Evolutionary conservation across 2,797 vertebrate genomes (phyloP).

Genomic region (Poeciliopsis infans): DNA sequence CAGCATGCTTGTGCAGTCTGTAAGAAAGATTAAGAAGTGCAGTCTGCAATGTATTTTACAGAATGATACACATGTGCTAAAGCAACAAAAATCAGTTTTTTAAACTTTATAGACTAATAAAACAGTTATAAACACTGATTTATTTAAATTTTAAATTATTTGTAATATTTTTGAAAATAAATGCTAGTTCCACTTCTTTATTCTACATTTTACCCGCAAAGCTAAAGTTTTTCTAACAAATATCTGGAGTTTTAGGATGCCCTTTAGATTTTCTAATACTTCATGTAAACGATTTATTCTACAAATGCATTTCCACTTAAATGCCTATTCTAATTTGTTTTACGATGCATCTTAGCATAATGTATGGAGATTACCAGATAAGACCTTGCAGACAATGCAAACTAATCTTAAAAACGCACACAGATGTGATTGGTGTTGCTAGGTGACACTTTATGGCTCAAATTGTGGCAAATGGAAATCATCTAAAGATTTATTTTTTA

Average conservation of each 20-base stretch:
- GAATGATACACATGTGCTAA: background rate
- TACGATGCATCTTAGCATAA: background rate
- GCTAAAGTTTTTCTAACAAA: background rate
- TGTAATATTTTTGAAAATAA: background rate
- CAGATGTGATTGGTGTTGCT: constrained; percentile 44
- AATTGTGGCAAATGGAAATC: constrained; percentile 17
- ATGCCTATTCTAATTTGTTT: background rate
- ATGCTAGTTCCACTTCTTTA: background rate
- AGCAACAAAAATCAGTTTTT: background rate
- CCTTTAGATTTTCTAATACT: background rate
- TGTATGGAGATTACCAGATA: constrained; percentile 1
- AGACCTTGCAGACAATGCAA: constrained; percentile 26
- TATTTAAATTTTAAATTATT: too few relatives aligned
- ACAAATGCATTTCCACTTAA: background rate
- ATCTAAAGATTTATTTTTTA: constrained; percentile 18
- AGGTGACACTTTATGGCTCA: constrained; percentile 35
- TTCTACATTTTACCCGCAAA: background rate
- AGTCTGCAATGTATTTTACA: background rate
- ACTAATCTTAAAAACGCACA: constrained; percentile 10
- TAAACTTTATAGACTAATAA: background rate
- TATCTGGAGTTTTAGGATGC: background rate
- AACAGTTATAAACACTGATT: background rate
- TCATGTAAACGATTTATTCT: background rate
- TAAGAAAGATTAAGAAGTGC: background rate
- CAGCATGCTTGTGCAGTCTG: background rate